Evolutionary conservation across 2,888 invertebrate species (phyloP).

Genomic region (Mythimna impura): DNA sequence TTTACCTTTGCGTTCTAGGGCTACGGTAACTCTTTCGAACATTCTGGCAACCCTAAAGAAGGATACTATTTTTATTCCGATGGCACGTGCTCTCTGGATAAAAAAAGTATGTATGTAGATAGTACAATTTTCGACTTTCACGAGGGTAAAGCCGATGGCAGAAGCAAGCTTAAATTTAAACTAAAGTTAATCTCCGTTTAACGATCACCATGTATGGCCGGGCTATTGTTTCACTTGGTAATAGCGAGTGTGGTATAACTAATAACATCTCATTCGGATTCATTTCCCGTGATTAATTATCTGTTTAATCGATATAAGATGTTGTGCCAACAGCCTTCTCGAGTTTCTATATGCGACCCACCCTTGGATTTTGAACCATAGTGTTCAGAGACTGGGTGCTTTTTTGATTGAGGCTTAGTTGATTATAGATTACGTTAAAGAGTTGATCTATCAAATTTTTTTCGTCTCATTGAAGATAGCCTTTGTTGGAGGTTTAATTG

Average conservation of each 20-base stretch:
- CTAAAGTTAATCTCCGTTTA: conserved; percentile 46
- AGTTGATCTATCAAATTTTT: conserved; percentile 90
- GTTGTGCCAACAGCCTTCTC: conserved; percentile 90
- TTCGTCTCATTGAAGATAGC: conserved; percentile 89
- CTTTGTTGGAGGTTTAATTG: conserved; percentile 89
- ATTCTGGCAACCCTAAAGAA: too few relatives aligned
- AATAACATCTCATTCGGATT: conserved; percentile 91
- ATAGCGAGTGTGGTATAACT: conserved; percentile 89
- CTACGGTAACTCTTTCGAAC: too few relatives aligned
- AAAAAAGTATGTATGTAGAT: too few relatives aligned
- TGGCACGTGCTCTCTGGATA: too few relatives aligned
- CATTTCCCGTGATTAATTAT: conserved; percentile 91
- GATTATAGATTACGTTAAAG: conserved; percentile 88
- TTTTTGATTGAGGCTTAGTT: conserved; percentile 54
- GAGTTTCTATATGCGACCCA: conserved; percentile 69
- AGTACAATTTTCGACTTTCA: too few relatives aligned
- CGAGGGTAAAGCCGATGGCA: too few relatives aligned
- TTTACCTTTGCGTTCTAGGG: too few relatives aligned
- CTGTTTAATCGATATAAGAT: conserved; percentile 91
- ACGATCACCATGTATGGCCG: conserved; percentile 76
- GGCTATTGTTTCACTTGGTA: conserved; percentile 89
- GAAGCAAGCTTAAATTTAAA: conserved; percentile 20
- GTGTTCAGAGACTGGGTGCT: conserved; percentile 47
- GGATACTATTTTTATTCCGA: too few relatives aligned
- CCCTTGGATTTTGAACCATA: conserved; percentile 58